Percentiles rank a stretch among this genome's conserved stretches.
These are phyloP conservation scores for Caenorhabditis elegans DNA, from an alignment of 1,140 invertebrate genomes.

Conservation along the genomic window DNA sequence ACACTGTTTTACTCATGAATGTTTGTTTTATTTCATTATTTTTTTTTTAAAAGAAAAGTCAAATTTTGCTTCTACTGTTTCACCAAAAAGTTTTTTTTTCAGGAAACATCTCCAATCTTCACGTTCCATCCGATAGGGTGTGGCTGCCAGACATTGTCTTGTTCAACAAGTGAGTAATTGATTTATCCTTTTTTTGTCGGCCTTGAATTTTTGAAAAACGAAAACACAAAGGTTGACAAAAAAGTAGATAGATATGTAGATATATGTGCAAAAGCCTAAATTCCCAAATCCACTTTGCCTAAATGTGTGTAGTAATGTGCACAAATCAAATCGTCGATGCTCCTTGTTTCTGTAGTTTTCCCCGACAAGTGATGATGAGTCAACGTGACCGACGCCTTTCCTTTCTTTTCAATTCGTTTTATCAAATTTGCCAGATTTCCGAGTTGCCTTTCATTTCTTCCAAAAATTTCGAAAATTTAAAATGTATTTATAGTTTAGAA, in stretches of 20 bases:
- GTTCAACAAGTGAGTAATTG: constrained; percentile 91
- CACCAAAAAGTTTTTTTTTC: background rate
- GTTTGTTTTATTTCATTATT: too few species aligned
- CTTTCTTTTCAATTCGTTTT: background rate
- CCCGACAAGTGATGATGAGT: constrained; percentile 24
- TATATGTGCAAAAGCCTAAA: background rate
- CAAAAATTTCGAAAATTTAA: too few species aligned
- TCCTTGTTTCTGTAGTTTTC: constrained; percentile 19
- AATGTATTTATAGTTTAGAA: too few species aligned
- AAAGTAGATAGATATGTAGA: too few species aligned
- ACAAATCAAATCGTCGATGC: constrained; percentile 24
- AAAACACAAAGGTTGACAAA: background rate
- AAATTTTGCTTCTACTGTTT: background rate
- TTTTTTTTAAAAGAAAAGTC: background rate
- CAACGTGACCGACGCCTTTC: constrained; percentile 3
- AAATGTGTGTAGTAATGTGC: constrained; percentile 26
- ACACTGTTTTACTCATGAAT: too few species aligned
- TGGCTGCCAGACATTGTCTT: constrained; percentile 99
- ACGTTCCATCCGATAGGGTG: constrained; percentile 90
- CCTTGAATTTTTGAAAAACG: too few species aligned
- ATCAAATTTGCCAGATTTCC: constrained; percentile 16
- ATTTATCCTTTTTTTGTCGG: too few species aligned
- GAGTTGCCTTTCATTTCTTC: background rate
- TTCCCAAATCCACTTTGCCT: background rate
- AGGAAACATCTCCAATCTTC: constrained; percentile 42